Conservation (phyloP, 2,113 vertebrate genomes). For the Cettia cetti region DNA sequence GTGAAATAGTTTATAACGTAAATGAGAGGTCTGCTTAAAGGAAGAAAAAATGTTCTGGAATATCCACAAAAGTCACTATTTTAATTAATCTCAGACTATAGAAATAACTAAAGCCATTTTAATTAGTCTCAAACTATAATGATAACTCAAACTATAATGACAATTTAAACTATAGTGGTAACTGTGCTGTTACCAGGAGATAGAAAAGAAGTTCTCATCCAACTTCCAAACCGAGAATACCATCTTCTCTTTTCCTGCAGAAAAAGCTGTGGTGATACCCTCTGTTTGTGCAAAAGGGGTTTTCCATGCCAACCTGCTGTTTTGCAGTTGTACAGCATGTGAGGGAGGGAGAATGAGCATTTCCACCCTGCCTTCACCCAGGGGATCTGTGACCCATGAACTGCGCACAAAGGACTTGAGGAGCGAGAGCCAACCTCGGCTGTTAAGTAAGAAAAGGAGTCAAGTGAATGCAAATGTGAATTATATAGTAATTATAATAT, state of each 20-base stretch:
- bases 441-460: background rate
- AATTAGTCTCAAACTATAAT: background rate
- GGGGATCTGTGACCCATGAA: background rate
- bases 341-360: background rate
- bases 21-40: background rate
- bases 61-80: background rate
- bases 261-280: background rate
- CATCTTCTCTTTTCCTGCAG: background rate
- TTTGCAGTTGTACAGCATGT: background rate
- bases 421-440: background rate
- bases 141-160: background rate
- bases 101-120: background rate
- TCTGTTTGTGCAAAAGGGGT: background rate
- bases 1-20: background rate
- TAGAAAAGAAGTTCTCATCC: background rate
- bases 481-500: slow-evolving; percentile 27
- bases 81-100: background rate
- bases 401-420: background rate
- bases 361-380: background rate
- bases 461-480: slow-evolving; percentile 45
- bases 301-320: background rate
- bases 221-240: background rate
- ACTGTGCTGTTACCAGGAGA: background rate
- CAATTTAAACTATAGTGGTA: background rate
- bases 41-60: background rate